These are phyloP conservation scores for Manis javanica DNA, from an alignment of 2,797 vertebrate species.

Conservation along the genomic window DNA sequence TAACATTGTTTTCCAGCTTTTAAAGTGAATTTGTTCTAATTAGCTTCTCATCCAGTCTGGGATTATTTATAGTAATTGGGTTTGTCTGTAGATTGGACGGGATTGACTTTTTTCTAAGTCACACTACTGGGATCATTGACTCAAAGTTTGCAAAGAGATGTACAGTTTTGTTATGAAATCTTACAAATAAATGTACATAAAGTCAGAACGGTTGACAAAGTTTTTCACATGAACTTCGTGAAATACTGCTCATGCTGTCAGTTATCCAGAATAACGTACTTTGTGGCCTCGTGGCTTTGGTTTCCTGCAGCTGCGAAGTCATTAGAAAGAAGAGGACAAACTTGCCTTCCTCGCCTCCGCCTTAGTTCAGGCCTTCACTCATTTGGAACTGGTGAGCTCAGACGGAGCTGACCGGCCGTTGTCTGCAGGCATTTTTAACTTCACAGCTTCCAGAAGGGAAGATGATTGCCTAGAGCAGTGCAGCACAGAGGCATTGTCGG, in stretches of 20 bases:
- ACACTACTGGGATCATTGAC: not conserved
- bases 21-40: not conserved
- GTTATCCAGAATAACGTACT: not conserved
- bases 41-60: not conserved
- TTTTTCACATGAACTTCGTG: not conserved
- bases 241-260: not conserved
- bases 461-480: conserved; percentile 74
- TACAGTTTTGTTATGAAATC: not conserved
- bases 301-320: not conserved
- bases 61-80: not conserved
- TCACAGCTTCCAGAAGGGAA: conserved; percentile 85
- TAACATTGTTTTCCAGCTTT: not conserved
- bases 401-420: conserved; percentile 84
- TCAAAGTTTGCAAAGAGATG: not conserved
- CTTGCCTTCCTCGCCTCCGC: not conserved
- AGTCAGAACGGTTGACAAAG: not conserved
- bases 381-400: conserved; percentile 79
- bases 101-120: conserved; percentile 1
- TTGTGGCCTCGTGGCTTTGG: not conserved
- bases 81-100: not conserved
- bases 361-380: conserved; percentile 68
- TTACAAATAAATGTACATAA: not conserved
- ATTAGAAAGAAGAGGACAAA: not conserved
- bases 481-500: conserved; percentile 73
- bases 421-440: conserved; percentile 79